These are phyloP conservation scores for Drosophila sp. DNA, from an alignment of 1,140 invertebrate genomes.

Conservation along the genomic window DNA sequence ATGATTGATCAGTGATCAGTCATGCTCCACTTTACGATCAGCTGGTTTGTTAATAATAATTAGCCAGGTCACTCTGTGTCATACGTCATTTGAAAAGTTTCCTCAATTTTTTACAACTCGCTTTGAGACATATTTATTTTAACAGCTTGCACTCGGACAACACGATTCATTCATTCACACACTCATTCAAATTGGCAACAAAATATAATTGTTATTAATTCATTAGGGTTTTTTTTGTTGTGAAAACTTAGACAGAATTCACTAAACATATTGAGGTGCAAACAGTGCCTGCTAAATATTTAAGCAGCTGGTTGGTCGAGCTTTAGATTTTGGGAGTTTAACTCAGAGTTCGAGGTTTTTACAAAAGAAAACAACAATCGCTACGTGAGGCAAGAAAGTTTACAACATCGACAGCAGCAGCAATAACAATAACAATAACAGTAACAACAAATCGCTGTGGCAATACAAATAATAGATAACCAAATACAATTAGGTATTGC, in stretches of 20 bases:
- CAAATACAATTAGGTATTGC: conserved; percentile 56
- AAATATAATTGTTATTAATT: conserved; percentile 56
- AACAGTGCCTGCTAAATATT: conserved; percentile 32
- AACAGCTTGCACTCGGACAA: conserved; percentile 34
- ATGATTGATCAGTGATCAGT: not conserved
- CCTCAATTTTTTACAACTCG: not conserved
- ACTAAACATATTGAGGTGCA: conserved; percentile 1
- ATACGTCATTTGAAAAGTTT: not conserved
- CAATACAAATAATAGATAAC: conserved; percentile 70
- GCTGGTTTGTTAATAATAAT: conserved; percentile 8
- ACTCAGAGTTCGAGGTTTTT: conserved; percentile 21
- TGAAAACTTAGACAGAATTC: not conserved
- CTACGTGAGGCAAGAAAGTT: conserved; percentile 68
- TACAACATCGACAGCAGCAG: conserved; percentile 53
- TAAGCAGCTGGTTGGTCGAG: conserved; percentile 25
- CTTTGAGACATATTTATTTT: conserved; percentile 21
- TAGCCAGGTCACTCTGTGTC: conserved; percentile 14
- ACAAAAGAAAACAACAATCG: conserved; percentile 1
- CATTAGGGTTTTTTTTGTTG: not conserved
- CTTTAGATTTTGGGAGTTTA: conserved; percentile 13
- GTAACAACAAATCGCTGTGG: conserved; percentile 54
- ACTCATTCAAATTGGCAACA: conserved; percentile 55
- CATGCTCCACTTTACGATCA: conserved; percentile 18
- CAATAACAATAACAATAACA: conserved; percentile 42
- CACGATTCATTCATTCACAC: conserved; percentile 71